A percentile compares a stretch with the other conserved stretches of the same genome.
Evolutionary conservation across 2,888 invertebrate genomes (phyloP).

Genomic region (Rhingia campestris): DNA sequence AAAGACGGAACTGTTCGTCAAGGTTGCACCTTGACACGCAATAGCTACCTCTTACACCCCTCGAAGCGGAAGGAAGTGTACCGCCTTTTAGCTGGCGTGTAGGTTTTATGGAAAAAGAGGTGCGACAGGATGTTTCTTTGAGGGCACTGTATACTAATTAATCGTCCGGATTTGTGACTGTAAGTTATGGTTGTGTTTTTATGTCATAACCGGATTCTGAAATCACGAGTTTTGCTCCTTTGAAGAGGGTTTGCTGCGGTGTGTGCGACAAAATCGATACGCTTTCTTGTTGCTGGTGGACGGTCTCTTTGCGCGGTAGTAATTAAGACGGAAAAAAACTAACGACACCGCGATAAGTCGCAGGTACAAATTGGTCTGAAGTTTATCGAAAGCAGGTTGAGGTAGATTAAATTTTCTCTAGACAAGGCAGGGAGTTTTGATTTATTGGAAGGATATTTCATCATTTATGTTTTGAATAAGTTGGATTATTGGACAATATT

Average conservation of each 20-base stretch:
- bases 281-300: background rate
- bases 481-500: no score
- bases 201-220: constrained; percentile 39
- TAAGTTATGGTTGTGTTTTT: constrained; percentile 43
- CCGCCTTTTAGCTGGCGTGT: constrained; percentile 32
- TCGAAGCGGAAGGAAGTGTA: constrained; percentile 63
- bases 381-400: constrained; percentile 1
- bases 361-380: constrained; percentile 46
- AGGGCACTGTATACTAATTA: constrained; percentile 39
- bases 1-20: constrained; percentile 48
- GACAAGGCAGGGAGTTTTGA: background rate
- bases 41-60: constrained; percentile 42
- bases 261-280: constrained; percentile 38
- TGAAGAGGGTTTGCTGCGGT: background rate
- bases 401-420: background rate
- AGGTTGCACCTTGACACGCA: constrained; percentile 65
- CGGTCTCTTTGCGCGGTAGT: constrained; percentile 12
- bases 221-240: constrained; percentile 19
- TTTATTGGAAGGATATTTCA: background rate
- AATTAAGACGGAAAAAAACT: constrained; percentile 14
- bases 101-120: background rate
- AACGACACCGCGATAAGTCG: constrained; percentile 19
- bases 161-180: constrained; percentile 38
- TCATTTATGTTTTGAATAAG: no score
- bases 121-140: background rate